Base-by-base conservation (phyloP, 2,888 invertebrate genomes). In the Aelia acuminata region DNA sequence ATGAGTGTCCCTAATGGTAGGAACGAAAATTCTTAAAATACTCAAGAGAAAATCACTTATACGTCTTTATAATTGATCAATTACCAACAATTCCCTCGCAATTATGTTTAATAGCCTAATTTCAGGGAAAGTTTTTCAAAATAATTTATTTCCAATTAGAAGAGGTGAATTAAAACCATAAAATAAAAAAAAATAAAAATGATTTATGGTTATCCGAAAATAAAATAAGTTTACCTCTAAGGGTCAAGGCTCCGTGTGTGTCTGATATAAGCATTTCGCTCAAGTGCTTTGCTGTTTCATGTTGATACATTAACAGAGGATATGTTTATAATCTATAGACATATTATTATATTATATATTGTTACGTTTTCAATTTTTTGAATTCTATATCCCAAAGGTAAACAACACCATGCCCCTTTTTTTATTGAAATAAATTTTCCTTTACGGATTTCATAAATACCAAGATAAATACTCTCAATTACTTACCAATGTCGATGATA, bases 51-150 rank as follows among this genome's bases (percentile, higher is more conserved):
- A 80, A 80, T 80, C 80, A 80, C 43, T 43, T 80, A 80, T 80
- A 20, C 43, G 20, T 80, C 80, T 43, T 80, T 43, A 43, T 80
- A 80, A 80, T 80, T 80, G 80, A 80, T 80, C 80, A 80, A 80
- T 80, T 80, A 80, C 43, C 0, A 43, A 80, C 43, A 80, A 80
- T 80, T 39, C 43, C 80, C 80, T 80, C 80, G 39, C 80, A 43
- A 80, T 80, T 80, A 80, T 43, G 43, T 80, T 80, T 80, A 80
- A 80, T 80, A 80, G 80, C 80, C 80, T 80, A 80, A 80, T 80
- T 80, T 80, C 8, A 80, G 80, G 80, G 80, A 80, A 80, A 80
- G 80, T 39, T 43, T 80, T 80, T 80, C 43, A 22, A 80, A 80
- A 80, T 80, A 80, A 80, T 80, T 43, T 80, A 80, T 80, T 80